Conservation (phyloP, 2,797 vertebrate species). For the Gymnopithys bicolor region DNA sequence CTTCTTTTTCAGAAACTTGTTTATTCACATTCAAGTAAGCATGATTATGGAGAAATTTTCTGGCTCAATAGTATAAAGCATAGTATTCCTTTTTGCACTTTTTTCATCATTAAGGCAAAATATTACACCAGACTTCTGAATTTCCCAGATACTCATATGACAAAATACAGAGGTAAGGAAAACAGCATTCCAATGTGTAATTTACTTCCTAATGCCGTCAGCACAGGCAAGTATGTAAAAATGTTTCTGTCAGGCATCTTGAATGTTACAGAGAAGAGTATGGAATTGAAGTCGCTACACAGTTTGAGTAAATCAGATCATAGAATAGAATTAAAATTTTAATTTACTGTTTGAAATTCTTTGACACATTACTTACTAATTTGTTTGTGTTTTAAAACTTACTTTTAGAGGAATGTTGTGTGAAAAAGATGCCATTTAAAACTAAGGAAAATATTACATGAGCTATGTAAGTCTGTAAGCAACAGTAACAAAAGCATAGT, state of each 20-base stretch:
- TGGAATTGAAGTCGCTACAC: not conserved
- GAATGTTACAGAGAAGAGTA: not conserved
- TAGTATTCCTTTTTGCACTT: not conserved
- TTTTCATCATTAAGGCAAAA: not conserved
- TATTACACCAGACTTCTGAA: not conserved
- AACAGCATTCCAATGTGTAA: not conserved
- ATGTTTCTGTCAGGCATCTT: not conserved
- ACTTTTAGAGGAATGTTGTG: not conserved
- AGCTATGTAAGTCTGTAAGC: not conserved
- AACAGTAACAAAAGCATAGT: not conserved
- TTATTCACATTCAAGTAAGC: not conserved
- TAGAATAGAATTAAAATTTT: not conserved
- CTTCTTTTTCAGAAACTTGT: not conserved
- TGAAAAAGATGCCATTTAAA: not conserved
- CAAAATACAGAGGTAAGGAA: not conserved
- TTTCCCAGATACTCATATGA: not conserved
- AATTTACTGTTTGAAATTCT: not conserved
- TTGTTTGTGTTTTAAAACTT: fast-evolving
- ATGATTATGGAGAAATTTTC: not conserved
- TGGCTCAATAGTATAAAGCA: not conserved
- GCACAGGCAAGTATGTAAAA: not conserved
- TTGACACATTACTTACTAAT: not conserved
- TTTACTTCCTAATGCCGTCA: not conserved
- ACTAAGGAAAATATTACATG: not conserved
- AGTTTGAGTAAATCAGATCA: not conserved